phyloP scores from a whole-genome alignment of 2,113 vertebrate genomes.

The Apodemus speciosus region DNA sequence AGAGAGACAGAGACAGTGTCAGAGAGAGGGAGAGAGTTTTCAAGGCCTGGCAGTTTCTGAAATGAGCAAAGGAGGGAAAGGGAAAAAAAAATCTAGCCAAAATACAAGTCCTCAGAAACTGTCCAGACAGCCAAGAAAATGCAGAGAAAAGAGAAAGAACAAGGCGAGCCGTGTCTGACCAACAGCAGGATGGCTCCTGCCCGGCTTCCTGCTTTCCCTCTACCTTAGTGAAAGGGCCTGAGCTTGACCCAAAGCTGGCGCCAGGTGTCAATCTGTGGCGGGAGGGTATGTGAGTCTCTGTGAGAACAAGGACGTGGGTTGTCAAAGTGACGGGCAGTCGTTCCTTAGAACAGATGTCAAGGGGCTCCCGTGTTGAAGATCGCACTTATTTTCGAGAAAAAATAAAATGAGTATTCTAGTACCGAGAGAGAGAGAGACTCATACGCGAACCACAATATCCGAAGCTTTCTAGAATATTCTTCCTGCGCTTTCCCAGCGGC shows the following conservation, averaged over 20 bases:
- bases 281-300: too few relatives aligned
- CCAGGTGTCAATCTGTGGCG: not conserved
- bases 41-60: not conserved
- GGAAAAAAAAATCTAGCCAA: not conserved
- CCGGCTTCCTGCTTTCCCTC: not conserved
- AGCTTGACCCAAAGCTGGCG: not conserved
- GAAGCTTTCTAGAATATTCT: not conserved
- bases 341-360: not conserved
- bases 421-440: not conserved
- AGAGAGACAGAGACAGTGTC: not conserved
- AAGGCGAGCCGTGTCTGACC: not conserved
- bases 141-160: not conserved
- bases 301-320: not conserved
- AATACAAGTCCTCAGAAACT: not conserved
- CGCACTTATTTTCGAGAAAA: not conserved
- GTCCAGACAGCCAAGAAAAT: not conserved
- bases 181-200: not conserved
- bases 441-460: not conserved
- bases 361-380: not conserved
- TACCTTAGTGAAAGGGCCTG: not conserved
- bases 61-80: not conserved
- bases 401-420: not conserved
- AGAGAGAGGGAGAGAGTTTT: not conserved
- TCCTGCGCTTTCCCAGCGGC: not conserved
- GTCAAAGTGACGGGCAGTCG: not conserved